These are phyloP conservation scores for Arctocebus calabarensis DNA, from an alignment of 2,797 vertebrate genomes.

Conservation along the genomic window DNA sequence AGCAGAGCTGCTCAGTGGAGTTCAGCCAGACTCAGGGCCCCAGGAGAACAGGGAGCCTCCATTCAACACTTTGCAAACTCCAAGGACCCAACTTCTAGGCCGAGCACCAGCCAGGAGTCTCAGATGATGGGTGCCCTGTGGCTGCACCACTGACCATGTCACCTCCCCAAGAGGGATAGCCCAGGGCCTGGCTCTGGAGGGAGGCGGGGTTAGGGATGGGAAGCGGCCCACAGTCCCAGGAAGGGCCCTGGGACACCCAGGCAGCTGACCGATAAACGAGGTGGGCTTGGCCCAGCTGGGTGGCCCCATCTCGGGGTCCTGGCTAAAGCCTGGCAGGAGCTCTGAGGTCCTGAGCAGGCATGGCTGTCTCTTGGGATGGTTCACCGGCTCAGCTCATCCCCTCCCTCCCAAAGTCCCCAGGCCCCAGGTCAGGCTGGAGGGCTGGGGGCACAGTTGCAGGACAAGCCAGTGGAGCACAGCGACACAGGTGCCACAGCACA, in stretches of 20 bases:
- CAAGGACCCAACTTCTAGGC: no score
- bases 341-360: not conserved
- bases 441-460: not conserved
- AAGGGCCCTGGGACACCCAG: accelerated
- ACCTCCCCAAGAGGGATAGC: not conserved
- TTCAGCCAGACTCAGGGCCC: no score
- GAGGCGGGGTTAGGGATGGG: not conserved
- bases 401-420: not conserved
- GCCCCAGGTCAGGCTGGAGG: not conserved
- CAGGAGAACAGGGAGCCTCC: not conserved
- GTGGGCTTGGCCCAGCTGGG: not conserved
- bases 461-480: not conserved
- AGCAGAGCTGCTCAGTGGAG: not conserved
- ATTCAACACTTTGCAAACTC: no score
- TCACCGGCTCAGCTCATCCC: no score
- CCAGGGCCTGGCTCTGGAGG: not conserved
- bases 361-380: not conserved
- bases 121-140: accelerated
- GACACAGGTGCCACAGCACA: not conserved
- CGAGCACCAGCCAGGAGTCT: not conserved
- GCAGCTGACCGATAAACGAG: not conserved
- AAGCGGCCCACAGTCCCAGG: not conserved
- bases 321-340: not conserved
- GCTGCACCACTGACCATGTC: not conserved
- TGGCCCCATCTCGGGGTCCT: not conserved